Percentiles rank a stretch among this genome's conserved stretches.
Evolutionary conservation across 2,113 vertebrate genomes (phyloP).

Genomic region (Myiozetetes cayanensis): DNA sequence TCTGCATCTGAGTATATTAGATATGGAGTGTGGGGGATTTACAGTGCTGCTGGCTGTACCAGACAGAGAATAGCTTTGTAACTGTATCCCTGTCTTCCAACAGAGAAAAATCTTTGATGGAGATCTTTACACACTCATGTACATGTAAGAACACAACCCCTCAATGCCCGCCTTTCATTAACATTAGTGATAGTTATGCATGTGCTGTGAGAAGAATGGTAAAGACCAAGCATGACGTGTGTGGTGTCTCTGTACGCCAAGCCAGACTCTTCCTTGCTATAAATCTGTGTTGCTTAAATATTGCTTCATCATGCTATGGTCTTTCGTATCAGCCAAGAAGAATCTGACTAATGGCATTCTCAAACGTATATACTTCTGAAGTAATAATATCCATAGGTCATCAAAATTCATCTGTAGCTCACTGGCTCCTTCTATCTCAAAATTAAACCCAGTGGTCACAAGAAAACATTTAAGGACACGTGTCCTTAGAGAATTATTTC

Average conservation of each 20-base stretch:
- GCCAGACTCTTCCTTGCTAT: neutral
- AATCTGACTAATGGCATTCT: neutral
- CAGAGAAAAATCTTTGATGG: constrained; percentile 35
- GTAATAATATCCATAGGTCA: neutral
- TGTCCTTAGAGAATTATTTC: neutral
- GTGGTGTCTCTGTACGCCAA: neutral
- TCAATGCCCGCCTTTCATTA: constrained; percentile 13
- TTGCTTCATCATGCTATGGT: neutral
- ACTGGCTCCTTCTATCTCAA: neutral
- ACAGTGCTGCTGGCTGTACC: constrained; percentile 15
- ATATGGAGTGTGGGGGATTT: constrained; percentile 41
- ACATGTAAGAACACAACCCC: constrained; percentile 13
- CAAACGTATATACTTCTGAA: neutral
- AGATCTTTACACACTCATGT: constrained; percentile 13
- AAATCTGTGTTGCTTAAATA: neutral
- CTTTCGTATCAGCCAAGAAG: neutral
- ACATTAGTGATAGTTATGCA: neutral
- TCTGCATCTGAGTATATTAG: constrained; percentile 41
- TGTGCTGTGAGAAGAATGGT: neutral
- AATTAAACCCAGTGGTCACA: neutral
- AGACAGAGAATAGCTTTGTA: constrained; percentile 45
- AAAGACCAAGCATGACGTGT: neutral
- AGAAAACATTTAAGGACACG: neutral
- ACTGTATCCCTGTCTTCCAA: constrained; percentile 19
- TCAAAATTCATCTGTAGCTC: neutral